Percentiles rank a stretch among this genome's conserved stretches.
Evolutionary conservation across 2,797 vertebrate genomes (phyloP).

Genomic region (Sparidentex hasta): DNA sequence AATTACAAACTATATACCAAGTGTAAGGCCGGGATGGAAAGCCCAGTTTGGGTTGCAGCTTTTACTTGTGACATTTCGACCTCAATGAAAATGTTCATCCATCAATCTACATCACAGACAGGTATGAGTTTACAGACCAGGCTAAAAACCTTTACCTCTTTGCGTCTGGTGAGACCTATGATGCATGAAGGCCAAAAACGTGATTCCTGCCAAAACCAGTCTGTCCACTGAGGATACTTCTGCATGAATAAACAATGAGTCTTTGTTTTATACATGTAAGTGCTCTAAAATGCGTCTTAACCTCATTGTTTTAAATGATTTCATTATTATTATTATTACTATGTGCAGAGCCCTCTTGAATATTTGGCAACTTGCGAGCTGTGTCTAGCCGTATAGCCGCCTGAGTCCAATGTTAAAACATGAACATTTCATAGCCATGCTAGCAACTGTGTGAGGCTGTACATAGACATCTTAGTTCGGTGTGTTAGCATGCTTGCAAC

Average conservation of each 20-base stretch:
- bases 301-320: background rate
- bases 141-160: constrained; percentile 1
- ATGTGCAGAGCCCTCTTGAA: background rate
- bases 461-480: no score
- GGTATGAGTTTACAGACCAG: constrained; percentile 51
- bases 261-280: constrained; percentile 32
- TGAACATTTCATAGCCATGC: background rate
- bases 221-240: constrained; percentile 13
- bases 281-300: constrained; percentile 7
- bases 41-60: constrained; percentile 67
- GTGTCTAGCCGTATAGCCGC: background rate
- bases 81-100: constrained; percentile 74
- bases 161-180: constrained; percentile 19
- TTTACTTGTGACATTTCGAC: constrained; percentile 61
- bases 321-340: background rate
- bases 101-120: constrained; percentile 67
- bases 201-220: constrained; percentile 32
- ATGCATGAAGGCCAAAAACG: constrained; percentile 4
- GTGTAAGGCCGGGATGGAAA: constrained; percentile 58
- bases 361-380: background rate
- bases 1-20: constrained; percentile 74
- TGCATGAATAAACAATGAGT: constrained; percentile 14
- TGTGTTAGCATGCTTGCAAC: background rate
- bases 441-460: background rate
- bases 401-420: background rate